Percentiles rank a stretch among this genome's conserved stretches.
phyloP scores from a whole-genome alignment of 2,113 vertebrate genomes.

The Mesembrinibis cayennensis region DNA sequence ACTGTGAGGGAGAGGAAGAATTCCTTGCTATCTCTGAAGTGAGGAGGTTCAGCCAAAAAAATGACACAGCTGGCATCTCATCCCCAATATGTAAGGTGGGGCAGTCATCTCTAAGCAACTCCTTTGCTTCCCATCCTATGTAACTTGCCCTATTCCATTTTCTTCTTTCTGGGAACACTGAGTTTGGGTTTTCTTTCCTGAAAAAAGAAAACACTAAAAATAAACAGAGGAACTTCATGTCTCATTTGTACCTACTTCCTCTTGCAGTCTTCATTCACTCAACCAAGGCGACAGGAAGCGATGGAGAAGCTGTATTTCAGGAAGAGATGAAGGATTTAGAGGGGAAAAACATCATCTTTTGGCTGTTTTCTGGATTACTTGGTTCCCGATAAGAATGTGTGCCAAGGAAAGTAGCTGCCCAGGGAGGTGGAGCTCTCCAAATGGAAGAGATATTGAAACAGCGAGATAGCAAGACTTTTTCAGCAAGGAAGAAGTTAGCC shows the following conservation, averaged over 20 bases:
- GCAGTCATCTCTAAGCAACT: background rate
- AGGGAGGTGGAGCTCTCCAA: background rate
- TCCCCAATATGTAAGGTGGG: no score
- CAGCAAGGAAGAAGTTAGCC: background rate
- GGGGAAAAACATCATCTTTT: background rate
- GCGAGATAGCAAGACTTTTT: background rate
- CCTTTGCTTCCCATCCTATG: background rate
- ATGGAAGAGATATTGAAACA: background rate
- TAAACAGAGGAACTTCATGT: background rate
- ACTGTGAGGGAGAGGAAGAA: background rate
- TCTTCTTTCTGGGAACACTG: background rate
- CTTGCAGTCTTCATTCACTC: background rate
- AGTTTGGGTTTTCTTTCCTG: background rate
- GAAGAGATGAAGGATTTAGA: background rate
- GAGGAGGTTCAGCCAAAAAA: background rate
- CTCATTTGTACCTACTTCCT: background rate
- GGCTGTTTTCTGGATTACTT: background rate
- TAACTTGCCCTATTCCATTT: background rate
- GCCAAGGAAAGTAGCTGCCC: background rate
- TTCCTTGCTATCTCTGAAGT: background rate
- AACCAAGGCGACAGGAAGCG: background rate
- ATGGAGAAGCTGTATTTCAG: background rate
- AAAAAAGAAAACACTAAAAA: background rate
- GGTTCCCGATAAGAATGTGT: accelerated
- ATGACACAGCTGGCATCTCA: background rate